phyloP scores from a whole-genome alignment of 1,140 invertebrate genomes.

The Tribolium madens region DNA sequence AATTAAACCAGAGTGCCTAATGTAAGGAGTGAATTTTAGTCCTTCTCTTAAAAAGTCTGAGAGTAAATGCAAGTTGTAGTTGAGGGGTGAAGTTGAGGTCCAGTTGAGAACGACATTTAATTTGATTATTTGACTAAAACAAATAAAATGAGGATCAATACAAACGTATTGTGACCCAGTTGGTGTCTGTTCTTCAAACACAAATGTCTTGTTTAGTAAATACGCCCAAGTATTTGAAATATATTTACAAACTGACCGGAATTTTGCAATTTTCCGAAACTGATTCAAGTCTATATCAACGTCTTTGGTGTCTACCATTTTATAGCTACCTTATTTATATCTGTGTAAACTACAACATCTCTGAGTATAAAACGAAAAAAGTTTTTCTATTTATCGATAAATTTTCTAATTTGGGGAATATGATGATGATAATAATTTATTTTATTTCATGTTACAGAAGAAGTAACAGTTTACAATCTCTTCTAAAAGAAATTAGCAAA shows the following conservation, averaged over 20 bases:
- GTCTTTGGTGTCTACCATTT: neutral
- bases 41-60: neutral
- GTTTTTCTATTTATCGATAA: neutral
- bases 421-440: neutral
- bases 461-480: neutral
- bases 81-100: conserved; percentile 6
- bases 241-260: neutral
- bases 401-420: neutral
- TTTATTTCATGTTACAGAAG: neutral
- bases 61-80: conserved; percentile 20
- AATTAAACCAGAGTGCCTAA: conserved; percentile 2
- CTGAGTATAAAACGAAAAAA: neutral
- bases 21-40: neutral
- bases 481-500: neutral
- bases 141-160: neutral
- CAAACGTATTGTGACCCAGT: neutral
- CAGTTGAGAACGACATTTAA: conserved; percentile 27
- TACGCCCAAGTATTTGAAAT: neutral
- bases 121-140: conserved; percentile 34
- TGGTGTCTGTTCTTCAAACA: neutral
- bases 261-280: neutral
- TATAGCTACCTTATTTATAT: neutral
- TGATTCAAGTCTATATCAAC: neutral
- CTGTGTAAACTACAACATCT: neutral
- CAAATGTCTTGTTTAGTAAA: neutral